These are phyloP conservation scores for Magallana nippona DNA, from an alignment of 2,888 invertebrate species.

Conservation along the genomic window DNA sequence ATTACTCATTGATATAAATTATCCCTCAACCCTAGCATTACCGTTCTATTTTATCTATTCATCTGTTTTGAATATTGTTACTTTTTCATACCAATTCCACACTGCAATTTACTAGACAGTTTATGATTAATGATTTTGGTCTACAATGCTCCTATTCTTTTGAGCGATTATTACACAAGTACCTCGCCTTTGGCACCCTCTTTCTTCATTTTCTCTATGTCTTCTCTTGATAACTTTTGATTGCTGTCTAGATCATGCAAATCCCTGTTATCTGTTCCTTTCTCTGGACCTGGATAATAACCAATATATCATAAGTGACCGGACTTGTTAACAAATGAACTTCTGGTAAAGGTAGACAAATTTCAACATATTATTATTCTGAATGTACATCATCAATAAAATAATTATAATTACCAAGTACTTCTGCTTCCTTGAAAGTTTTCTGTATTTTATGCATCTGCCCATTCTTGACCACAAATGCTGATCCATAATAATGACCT, in stretches of 20 bases:
- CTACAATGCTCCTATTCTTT: neutral
- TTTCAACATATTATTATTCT: too few relatives aligned
- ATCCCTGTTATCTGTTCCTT: slow-evolving; percentile 87
- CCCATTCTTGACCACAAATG: slow-evolving; percentile 73
- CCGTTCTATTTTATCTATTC: too few relatives aligned
- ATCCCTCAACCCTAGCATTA: too few relatives aligned
- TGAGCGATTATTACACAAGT: slow-evolving; percentile 9
- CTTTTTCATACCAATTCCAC: neutral
- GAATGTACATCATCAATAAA: neutral
- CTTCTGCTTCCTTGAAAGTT: slow-evolving; percentile 35
- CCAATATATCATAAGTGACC: too few relatives aligned
- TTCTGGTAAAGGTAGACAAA: too few relatives aligned
- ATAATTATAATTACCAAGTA: slow-evolving; percentile 21
- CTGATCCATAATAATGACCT: slow-evolving; percentile 75
- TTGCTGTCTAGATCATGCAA: slow-evolving; percentile 89
- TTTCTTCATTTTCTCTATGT: slow-evolving; percentile 89
- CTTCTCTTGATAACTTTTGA: slow-evolving; percentile 90
- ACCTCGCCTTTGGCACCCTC: slow-evolving; percentile 86
- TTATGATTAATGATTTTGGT: too few relatives aligned
- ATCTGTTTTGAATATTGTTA: too few relatives aligned
- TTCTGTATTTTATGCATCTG: slow-evolving; percentile 64
- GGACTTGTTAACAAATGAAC: too few relatives aligned
- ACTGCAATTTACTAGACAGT: neutral
- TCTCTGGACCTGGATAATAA: slow-evolving; percentile 42
- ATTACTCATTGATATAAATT: too few relatives aligned